Evolutionary conservation across 2,797 vertebrate genomes (phyloP), one percentile per base, ranked within the genome.

Genomic region (Apogon hyalosoma): DNA sequence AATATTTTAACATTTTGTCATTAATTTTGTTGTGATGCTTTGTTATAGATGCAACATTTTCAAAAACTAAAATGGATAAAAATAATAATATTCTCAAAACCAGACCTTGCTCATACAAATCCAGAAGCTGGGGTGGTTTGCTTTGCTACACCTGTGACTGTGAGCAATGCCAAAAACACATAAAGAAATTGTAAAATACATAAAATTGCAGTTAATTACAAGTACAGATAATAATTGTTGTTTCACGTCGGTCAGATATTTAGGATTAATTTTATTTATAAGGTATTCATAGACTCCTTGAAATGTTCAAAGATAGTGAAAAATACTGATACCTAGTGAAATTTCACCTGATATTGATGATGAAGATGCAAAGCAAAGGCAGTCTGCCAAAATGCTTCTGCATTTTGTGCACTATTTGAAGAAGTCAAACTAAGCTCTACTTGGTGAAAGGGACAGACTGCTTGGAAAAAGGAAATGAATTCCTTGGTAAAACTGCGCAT

Each of bases 41-140:
- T 31, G 7, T 36, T 36, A 36, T 36, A 36, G 33, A 36, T 36
- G 7, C 9, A 36, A 8, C 1, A 36, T 36, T 36, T 36, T 36
- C 9, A 8, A 8, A 9, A 36, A 3, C 9, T 36, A 36, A 36
- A 36, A 24, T 3, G 24, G 24, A 28, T 28, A 28, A 28, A 6
- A 28, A 3, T 4, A 28, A 3, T 4, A 28, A 28, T 28, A 36
- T 3, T 50, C 16, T 15, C 6, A 42, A 13, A n/a, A 21, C 6
- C 6, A 12, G 36, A 42, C n/a, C 45, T 61, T 64, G 21, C 2
- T 7, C 33, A n/a, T 36, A 33, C 39, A 63, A 76, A 67, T 49
- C 24, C 24, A 36, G 33, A 36, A 36, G 18, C 36, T 63, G 21
- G 10, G 18, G 63, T 52, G 58, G 46, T 68, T 67, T 74, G 69